phyloP scores from a whole-genome alignment of 2,888 invertebrate genomes.

The Idaea dimidiata region DNA sequence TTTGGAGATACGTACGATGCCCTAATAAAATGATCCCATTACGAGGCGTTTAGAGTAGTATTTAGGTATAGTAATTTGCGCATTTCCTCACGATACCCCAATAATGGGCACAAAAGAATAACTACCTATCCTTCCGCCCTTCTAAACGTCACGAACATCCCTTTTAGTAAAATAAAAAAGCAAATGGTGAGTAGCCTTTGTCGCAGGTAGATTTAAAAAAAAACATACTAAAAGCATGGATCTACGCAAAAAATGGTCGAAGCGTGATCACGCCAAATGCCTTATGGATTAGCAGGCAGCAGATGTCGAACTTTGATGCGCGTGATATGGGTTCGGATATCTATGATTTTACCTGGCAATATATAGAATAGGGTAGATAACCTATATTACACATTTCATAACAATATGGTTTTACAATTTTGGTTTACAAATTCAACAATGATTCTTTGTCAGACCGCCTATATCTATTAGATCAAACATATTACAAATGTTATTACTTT shows the following conservation, averaged over 20 bases:
- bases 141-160: conserved; percentile 73
- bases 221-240: conserved; percentile 47
- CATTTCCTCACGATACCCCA: conserved; percentile 64
- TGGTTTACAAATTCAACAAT: neutral
- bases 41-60: conserved; percentile 37
- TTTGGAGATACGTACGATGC: neutral
- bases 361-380: conserved; percentile 23
- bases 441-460: neutral
- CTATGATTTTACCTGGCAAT: conserved; percentile 44
- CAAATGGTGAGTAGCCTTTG: conserved; percentile 51
- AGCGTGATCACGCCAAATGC: conserved; percentile 67
- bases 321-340: conserved; percentile 60
- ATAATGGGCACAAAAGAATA: conserved; percentile 64
- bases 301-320: conserved; percentile 64
- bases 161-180: conserved; percentile 56
- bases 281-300: conserved; percentile 60
- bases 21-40: conserved; percentile 27
- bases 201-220: conserved; percentile 72
- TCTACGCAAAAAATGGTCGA: conserved; percentile 59
- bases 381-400: conserved; percentile 18
- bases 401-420: neutral
- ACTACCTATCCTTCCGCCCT: conserved; percentile 76
- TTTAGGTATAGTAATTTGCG: conserved; percentile 60
- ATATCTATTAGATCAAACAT: neutral
- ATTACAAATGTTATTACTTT: neutral